phyloP scores from a whole-genome alignment of 2,888 invertebrate genomes.

The Ephialtes manifestator region DNA sequence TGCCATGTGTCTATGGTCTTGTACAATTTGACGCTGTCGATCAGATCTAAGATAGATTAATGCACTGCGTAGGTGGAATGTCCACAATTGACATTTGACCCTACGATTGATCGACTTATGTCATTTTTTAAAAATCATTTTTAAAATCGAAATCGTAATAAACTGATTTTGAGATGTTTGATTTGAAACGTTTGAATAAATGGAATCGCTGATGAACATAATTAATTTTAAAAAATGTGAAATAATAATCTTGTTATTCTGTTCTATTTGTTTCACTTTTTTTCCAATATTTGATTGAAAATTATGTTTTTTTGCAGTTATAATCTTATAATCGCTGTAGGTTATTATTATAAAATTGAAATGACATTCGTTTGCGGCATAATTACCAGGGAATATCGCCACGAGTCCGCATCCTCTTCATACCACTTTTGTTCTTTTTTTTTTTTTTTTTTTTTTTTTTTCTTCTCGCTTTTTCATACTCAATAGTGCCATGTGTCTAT shows the following conservation, averaged over 20 bases:
- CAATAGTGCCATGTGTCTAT: not conserved
- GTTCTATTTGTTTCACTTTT: too few relatives aligned
- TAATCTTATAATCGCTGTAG: too few relatives aligned
- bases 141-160: not conserved
- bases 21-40: constrained; percentile 13
- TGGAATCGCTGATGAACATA: not conserved
- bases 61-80: not conserved
- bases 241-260: too few relatives aligned
- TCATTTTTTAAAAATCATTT: too few relatives aligned
- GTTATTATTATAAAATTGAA: too few relatives aligned
- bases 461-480: constrained; percentile 7
- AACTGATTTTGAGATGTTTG: not conserved
- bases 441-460: constrained; percentile 3
- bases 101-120: not conserved
- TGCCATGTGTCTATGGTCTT: not conserved
- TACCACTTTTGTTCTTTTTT: constrained; percentile 26
- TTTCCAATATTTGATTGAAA: too few relatives aligned
- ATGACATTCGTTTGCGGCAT: constrained; percentile 77
- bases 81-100: not conserved
- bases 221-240: too few relatives aligned
- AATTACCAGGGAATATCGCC: constrained; percentile 75
- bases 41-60: not conserved
- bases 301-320: too few relatives aligned
- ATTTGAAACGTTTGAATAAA: not conserved
- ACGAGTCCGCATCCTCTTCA: constrained; percentile 42